Evolutionary conservation across 2,113 vertebrate genomes (phyloP).

Genomic region (Anoura caudifer): DNA sequence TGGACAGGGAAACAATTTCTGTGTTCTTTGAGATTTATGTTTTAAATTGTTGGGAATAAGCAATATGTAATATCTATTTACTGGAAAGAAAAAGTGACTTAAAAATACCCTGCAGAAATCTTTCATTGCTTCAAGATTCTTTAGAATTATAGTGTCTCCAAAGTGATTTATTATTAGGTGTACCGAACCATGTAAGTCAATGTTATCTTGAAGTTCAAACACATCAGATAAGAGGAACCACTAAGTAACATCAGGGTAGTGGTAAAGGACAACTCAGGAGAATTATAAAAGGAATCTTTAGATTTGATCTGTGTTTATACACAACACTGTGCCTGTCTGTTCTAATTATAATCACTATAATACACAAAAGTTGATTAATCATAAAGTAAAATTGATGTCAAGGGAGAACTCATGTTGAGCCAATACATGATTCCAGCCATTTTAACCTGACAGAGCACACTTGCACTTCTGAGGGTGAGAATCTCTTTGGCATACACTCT

Average conservation of each 20-base stretch:
- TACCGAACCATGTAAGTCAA: constrained; percentile 30
- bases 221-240: constrained; percentile 45
- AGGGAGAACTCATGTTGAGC: not conserved
- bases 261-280: constrained; percentile 22
- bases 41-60: constrained; percentile 18
- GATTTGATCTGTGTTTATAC: not conserved
- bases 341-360: constrained; percentile 7
- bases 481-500: not conserved
- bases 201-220: constrained; percentile 56
- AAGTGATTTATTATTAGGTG: constrained; percentile 54
- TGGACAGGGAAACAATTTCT: not conserved
- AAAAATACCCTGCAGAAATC: not conserved
- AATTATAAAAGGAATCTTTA: not conserved
- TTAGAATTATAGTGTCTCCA: constrained; percentile 25
- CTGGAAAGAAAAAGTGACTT: not conserved
- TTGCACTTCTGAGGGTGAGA: not conserved
- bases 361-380: constrained; percentile 7
- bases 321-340: not conserved
- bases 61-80: not conserved
- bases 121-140: constrained; percentile 25
- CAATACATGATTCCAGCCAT: not conserved
- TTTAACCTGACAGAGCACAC: not conserved
- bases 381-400: not conserved
- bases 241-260: constrained; percentile 34
- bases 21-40: not conserved